A percentile compares a stretch with the other conserved stretches of the same genome.
Conservation (phyloP, 2,888 invertebrate species). For the Tenthredo livida region DNA sequence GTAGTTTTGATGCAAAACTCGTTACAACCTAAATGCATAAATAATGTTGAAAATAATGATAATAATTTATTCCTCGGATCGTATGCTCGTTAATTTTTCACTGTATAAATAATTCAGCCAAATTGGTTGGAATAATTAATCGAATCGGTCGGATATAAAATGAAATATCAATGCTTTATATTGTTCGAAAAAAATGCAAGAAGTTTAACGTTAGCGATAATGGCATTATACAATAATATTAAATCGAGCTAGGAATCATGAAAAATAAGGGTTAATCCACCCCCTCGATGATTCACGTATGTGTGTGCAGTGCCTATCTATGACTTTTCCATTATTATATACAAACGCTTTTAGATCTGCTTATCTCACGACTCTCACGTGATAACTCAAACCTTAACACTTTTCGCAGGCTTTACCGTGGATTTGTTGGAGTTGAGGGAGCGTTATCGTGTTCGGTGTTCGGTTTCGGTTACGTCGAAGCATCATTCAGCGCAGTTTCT, state of each 20-base stretch:
- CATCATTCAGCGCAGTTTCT: background rate
- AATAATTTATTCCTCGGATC: background rate
- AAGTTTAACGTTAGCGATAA: background rate
- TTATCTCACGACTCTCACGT: background rate
- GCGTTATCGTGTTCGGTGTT: conserved; percentile 27
- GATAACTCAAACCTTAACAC: conserved; percentile 6
- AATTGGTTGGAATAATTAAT: background rate
- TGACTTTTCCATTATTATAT: background rate
- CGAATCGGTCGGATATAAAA: background rate
- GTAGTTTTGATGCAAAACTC: too few relatives aligned
- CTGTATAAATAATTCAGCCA: background rate
- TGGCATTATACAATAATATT: background rate
- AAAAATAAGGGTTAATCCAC: background rate
- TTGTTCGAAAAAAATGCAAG: background rate
- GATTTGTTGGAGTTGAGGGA: conserved; percentile 21
- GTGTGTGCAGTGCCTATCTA: background rate
- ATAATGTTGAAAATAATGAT: background rate
- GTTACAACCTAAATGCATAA: background rate
- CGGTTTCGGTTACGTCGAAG: background rate
- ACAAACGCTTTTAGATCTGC: background rate
- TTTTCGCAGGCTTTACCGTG: conserved; percentile 24
- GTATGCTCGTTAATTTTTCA: background rate
- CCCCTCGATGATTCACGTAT: background rate
- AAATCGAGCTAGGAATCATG: background rate
- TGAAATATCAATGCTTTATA: background rate